Evolutionary conservation across 2,113 vertebrate genomes (phyloP), one percentile per base, ranked within the genome.

Genomic region (Podocnemis expansa): DNA sequence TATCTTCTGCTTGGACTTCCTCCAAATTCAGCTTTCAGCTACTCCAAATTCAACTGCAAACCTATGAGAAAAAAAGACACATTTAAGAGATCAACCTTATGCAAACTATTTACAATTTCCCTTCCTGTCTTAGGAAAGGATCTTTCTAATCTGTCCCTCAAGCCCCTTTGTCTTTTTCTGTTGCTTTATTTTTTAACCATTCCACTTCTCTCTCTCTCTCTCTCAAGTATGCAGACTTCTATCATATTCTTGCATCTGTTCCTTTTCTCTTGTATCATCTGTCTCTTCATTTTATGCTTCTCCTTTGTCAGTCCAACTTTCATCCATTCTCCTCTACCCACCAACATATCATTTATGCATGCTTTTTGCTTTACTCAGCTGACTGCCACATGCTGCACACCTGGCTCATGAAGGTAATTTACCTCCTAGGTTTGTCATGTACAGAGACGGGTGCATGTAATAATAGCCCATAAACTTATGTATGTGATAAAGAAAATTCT

Each of bases 1-100:
- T n/a, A 76, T 84, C 31, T 90, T 95, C 89, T 93, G 13, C 87
- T 96, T 84, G 31, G 24, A 58, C 89, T 94, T 89, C 31, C 12
- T 93, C 82, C 43, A 54, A 85, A 78, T 95, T 90, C 67, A 88
- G 22, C 89, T 95, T 96, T 95, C 76, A 90, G 94, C 54, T 76
- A 29, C 79, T 93, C 94, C 83, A 80, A 82, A 92, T 12, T 78
- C 58, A 86, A 85, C 87, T 45, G 80, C 19, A 34, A 56, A 89
- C 22, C 47, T 25, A 89, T 55, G 49, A 89, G 25, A 12, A 17
- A 95, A 92, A 58, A 29, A 73, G 43, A 92, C 47, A 8, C 54
- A 5, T 70, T 89, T 87, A 89, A 89, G 58, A 91, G 49, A 43
- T 12, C 0, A 0, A 27, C 27, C 25, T 55, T 25, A 34, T 85